Base-by-base conservation (phyloP, 1,140 invertebrate genomes). In the Penaeus japonicus region DNA sequence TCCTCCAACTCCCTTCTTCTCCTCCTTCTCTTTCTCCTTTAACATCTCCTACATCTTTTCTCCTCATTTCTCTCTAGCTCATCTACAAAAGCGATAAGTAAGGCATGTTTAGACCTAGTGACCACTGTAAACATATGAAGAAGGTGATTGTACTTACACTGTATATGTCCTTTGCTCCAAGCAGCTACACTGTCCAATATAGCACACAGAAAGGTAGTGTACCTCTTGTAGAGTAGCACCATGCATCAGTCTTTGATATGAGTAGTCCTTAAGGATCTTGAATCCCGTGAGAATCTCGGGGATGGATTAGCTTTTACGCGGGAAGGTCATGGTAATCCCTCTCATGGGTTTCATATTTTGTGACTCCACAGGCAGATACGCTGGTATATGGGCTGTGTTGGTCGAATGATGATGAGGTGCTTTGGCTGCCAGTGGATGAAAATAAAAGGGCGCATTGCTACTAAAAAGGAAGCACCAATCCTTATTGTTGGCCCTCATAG, bases 401-500 rank as follows among this genome's bases (percentile, higher is more conserved):
- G 91, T 82, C 87, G 91, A 47, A 87, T 91, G 57, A 89, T 89
- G 82, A 91, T 91, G 84, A 90, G 90, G 53, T 89, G 89, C 80
- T 91, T 87, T 89, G 93, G 87, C 92, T 93, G 90, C 92, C 95
- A 89, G 30, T 85, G 95, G 91, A 95, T 97, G 90, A 94, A 94
- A 20, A 94, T 96, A n/a, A 95, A 95, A 90, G 96, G 96, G 22
- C 94, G 93, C 89, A 95, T 96, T 92, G 96, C 95, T 47, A 94
- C 94, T 79, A 93, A 95, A 57, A 92, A 94, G 54, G 96, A 97
- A 92, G 96, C 96, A 4, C 96, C 96, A 4, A 96, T 98, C 90
- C 93, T 97, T 77, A 96, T 96, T n/a, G 94, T 96, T 54, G 96
- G 96, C 4, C 96, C 97, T 7, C 97, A 98, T 93, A 97, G 96